A percentile compares a stretch with the other conserved stretches of the same genome.
phyloP scores from a whole-genome alignment of 2,113 vertebrate species.

The Caretta caretta region DNA sequence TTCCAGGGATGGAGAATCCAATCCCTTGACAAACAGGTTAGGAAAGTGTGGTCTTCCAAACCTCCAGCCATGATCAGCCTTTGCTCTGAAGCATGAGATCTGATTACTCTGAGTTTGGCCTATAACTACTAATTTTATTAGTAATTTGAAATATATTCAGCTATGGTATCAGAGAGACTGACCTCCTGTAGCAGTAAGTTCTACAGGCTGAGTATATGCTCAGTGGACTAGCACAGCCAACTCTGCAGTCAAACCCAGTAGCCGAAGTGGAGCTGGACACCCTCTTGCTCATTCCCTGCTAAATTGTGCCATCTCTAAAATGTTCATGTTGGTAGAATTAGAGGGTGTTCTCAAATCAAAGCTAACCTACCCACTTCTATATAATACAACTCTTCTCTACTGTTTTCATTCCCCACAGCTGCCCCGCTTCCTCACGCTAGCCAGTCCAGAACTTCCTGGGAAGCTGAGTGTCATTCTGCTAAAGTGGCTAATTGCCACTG shows the following conservation, averaged over 20 bases:
- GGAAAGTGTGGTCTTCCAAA: not conserved
- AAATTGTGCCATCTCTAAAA: not conserved
- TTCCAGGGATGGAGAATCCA: not conserved
- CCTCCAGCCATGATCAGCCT: not conserved
- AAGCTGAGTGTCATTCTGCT: not conserved
- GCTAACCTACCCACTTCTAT: not conserved
- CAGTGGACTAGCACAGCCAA: not conserved
- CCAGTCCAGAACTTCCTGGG: not conserved
- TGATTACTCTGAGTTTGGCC: not conserved
- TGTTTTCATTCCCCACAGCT: not conserved
- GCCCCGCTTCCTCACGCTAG: not conserved
- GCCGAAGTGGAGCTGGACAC: not conserved
- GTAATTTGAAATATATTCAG: not conserved
- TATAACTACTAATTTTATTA: not conserved
- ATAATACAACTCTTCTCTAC: not conserved
- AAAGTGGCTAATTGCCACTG: conserved; percentile 23
- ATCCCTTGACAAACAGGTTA: no score
- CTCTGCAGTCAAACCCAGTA: not conserved
- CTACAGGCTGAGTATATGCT: not conserved
- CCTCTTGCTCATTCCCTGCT: not conserved
- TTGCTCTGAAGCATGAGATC: not conserved
- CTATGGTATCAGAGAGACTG: not conserved
- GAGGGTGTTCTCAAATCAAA: not conserved
- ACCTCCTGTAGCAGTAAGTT: not conserved
- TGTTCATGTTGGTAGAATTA: not conserved